Evolutionary conservation across 2,113 vertebrate genomes (phyloP).

Genomic region (Plecturocebus donacophilus): DNA sequence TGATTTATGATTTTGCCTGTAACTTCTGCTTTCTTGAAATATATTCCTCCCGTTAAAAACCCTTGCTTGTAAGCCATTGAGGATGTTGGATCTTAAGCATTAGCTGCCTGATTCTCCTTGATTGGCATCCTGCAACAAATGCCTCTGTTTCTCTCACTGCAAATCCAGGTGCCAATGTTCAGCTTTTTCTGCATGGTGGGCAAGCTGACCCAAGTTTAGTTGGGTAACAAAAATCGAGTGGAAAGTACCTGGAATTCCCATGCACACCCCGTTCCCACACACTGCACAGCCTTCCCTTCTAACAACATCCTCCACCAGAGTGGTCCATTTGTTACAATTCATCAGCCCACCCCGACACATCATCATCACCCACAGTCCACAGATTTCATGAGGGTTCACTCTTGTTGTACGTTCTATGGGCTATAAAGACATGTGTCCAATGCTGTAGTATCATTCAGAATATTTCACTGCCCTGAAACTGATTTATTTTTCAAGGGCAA

Average conservation of each 20-base stretch:
- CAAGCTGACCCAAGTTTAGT: no score
- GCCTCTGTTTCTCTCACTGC: no score
- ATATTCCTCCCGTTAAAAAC: no score
- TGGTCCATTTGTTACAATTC: not conserved
- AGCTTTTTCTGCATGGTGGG: no score
- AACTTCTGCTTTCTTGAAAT: no score
- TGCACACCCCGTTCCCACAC: not conserved
- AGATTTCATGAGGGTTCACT: not conserved
- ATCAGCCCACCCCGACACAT: not conserved
- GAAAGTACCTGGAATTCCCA: not conserved
- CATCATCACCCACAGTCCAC: not conserved
- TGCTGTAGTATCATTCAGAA: not conserved
- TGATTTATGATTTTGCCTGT: no score
- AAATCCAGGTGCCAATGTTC: no score
- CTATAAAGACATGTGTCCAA: not conserved
- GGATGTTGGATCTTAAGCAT: no score
- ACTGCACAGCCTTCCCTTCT: not conserved
- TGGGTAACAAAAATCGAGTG: not conserved
- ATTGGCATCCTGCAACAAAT: no score
- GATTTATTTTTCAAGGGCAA: not conserved
- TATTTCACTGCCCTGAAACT: not conserved
- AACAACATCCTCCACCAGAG: not conserved
- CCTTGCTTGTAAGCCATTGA: no score
- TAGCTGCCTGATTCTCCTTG: no score
- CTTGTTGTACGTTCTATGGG: not conserved